Base-by-base conservation (phyloP, 1,140 invertebrate species). In the Drosophila parabipectinata region DNA sequence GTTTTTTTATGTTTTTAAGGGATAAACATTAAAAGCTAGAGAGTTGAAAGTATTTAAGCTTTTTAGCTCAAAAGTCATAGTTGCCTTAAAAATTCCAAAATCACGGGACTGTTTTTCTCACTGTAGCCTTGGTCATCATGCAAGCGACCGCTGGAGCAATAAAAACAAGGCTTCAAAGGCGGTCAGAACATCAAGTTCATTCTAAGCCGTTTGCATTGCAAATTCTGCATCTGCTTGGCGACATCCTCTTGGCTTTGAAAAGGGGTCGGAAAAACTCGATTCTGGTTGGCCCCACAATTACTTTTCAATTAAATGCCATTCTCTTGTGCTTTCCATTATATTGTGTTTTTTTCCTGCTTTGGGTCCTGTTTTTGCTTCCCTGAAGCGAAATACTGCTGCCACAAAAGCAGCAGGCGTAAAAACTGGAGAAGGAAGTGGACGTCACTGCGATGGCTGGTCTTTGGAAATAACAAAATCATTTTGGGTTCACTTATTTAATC, bases 231-330 rank as follows among this genome's bases (percentile, higher is more conserved):
- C 50, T 63, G 69, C 48, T 34, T 50, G 55, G 45, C 58, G 37
- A 57, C 37, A 50, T 47, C 56, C 26, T 24, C 41, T 39, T 14
- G 14, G 12, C 15, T 45, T 52, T 41, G 39, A 14, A n/a, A 14
- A 12, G 9, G 3, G 18, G 18, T 18, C 15, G 44, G 24, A 7
- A 18, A 4, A 45, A 15, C 37, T 54, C 48, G 21, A 51, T 39
- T 21, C 44, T 67, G 41, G 66, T 37, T 55, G 57, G 67, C 44
- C 68, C 26, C 75, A 69, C 77, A 75, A 80, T 72, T 66, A 67
- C 60, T 68, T 81, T 81, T 82, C 78, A 81, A 81, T 81, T 81
- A 81, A 81, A 77, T 72, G 63, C n/a, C 72, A 55, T 79, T 79
- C 58, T 52, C 39, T 14, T 55, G 50, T 48, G 51, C 52, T 14